Conservation (phyloP, 2,797 vertebrate species). For the Cichlasoma orientale region DNA sequence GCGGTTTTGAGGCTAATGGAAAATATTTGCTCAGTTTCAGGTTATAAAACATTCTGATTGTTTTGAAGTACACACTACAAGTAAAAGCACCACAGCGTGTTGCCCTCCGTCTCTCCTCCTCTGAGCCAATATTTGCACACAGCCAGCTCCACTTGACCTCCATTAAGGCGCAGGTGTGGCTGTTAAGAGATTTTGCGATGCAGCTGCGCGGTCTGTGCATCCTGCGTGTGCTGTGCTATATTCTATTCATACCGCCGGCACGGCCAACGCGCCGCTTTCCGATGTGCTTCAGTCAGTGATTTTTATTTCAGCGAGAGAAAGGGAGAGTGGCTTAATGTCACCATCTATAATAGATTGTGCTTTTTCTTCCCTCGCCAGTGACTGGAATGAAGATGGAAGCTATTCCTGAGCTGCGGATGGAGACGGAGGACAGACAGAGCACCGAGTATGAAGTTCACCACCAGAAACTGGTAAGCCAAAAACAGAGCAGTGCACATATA, state of each 20-base stretch:
- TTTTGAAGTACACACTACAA: neutral
- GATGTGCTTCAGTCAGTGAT: neutral
- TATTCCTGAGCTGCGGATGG: conserved; percentile 91
- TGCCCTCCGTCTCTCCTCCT: neutral
- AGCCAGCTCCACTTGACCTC: conserved; percentile 38
- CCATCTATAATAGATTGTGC: conserved; percentile 44
- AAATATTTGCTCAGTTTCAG: neutral
- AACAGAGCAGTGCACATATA: neutral
- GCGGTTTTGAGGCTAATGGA: neutral
- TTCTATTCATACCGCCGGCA: neutral
- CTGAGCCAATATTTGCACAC: conserved; percentile 8
- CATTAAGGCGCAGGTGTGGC: conserved; percentile 1
- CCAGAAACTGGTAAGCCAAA: conserved; percentile 91
- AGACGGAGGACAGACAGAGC: conserved; percentile 90
- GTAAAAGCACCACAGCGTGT: neutral
- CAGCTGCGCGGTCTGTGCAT: neutral
- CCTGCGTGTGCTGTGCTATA: neutral
- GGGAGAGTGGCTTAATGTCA: conserved; percentile 24
- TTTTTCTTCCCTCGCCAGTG: conserved; percentile 73
- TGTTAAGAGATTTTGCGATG: conserved; percentile 6
- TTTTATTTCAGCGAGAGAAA: conserved; percentile 5
- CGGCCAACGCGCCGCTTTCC: neutral
- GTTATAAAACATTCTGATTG: neutral
- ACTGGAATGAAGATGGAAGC: conserved; percentile 92
- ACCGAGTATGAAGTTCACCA: conserved; percentile 96